phyloP scores from a whole-genome alignment of 2,113 vertebrate genomes.

The Orthonyx spaldingii region DNA sequence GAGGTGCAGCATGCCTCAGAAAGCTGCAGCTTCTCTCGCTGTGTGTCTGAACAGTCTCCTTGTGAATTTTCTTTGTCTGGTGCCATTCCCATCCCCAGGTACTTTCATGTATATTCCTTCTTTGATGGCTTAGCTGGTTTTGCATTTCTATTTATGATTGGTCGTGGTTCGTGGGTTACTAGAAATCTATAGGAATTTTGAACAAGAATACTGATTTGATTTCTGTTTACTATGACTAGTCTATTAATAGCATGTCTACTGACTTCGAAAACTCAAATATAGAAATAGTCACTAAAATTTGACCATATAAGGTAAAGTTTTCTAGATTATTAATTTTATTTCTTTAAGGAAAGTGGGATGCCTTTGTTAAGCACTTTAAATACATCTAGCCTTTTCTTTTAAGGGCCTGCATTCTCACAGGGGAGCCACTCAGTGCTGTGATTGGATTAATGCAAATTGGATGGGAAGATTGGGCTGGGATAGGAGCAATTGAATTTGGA shows the following conservation, averaged over 20 bases:
- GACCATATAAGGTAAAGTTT: not conserved
- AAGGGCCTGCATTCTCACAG: conserved; percentile 1
- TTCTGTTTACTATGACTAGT: not conserved
- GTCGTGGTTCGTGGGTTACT: not conserved
- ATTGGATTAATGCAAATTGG: conserved; percentile 42
- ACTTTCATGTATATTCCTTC: not conserved
- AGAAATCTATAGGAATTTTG: not conserved
- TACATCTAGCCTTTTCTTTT: conserved; percentile 17
- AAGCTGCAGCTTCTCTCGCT: not conserved
- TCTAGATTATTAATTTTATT: conserved; percentile 4
- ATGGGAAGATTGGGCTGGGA: conserved; percentile 17
- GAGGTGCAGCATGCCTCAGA: not conserved
- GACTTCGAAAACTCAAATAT: not conserved
- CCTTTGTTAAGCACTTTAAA: conserved; percentile 22
- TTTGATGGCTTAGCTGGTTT: not conserved
- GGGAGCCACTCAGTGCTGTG: conserved; percentile 1
- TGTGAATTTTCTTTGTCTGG: not conserved
- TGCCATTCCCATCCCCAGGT: not conserved
- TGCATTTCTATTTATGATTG: not conserved
- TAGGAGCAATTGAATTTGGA: conserved; percentile 21
- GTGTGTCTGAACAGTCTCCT: not conserved
- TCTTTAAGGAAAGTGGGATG: not conserved
- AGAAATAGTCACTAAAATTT: not conserved
- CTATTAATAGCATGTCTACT: not conserved
- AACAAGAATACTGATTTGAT: not conserved